These are phyloP conservation scores for Drosophila parvula DNA, from an alignment of 1,140 invertebrate genomes.

Conservation along the genomic window DNA sequence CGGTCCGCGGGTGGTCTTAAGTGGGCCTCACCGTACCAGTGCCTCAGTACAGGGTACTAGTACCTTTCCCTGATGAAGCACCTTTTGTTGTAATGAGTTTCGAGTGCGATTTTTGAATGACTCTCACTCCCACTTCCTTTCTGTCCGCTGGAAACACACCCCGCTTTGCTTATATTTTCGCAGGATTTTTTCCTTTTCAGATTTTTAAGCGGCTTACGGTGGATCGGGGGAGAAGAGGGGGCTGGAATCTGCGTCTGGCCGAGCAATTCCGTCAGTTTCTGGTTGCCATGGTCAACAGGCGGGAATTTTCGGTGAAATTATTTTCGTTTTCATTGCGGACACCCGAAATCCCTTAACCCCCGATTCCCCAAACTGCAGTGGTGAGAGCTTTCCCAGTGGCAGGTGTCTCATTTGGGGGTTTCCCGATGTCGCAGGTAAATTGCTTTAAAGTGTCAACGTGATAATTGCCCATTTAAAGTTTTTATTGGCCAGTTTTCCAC, in stretches of 20 bases:
- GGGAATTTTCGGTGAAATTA: constrained; percentile 47
- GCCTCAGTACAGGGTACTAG: constrained; percentile 8
- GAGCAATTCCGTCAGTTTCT: constrained; percentile 25
- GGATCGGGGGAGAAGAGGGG: neutral
- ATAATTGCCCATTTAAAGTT: constrained; percentile 17
- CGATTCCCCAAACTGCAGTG: constrained; percentile 6
- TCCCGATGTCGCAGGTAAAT: constrained; percentile 1
- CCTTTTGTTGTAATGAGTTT: constrained; percentile 82
- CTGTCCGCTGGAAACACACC: constrained; percentile 7
- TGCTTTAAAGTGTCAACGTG: constrained; percentile 15
- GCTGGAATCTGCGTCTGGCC: constrained; percentile 29
- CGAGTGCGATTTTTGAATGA: constrained; percentile 72
- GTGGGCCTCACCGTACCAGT: constrained; percentile 50
- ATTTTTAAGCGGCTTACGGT: constrained; percentile 72
- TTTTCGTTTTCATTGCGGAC: constrained; percentile 54
- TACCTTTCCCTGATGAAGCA: constrained; percentile 66
- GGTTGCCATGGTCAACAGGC: constrained; percentile 50
- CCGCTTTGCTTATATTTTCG: constrained; percentile 2
- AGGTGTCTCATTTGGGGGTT: constrained; percentile 21
- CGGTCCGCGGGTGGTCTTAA: constrained; percentile 65
- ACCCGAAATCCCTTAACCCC: constrained; percentile 34
- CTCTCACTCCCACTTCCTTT: neutral
- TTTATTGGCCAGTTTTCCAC: constrained; percentile 1
- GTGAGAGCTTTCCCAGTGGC: constrained; percentile 11
- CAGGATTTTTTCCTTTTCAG: constrained; percentile 31